Evolutionary conservation across 2,797 vertebrate genomes (phyloP), one percentile per base, ranked within the genome.

Genomic region (Channa striata): DNA sequence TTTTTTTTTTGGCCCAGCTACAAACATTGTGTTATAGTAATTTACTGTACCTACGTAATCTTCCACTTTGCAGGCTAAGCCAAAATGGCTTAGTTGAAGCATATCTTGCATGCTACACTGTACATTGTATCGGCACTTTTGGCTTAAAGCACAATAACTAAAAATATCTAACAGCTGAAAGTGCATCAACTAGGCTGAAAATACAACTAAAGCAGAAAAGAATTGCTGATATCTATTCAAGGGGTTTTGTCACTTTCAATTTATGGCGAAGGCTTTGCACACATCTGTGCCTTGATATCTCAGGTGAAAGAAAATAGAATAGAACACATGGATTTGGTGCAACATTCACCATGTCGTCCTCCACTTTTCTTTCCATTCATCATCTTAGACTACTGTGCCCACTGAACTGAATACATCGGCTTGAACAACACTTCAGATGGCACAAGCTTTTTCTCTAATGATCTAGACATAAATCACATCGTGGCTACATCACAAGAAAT

Each of bases 351-450:
- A 57, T 21, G 80, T 85, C 66, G 40, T 68, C 76, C 86, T 76
- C 49, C 70, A 56, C 91, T 91, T 92, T 87, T 87, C 92, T 89
- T 87, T 91, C 87, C 92, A 90, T 91, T 87, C 76, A 80, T 90
- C 84, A 91, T 87, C 62, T 53, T 19, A 33, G 13, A 56, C 68
- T 57, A 51, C 87, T 81, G 42, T 56, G 83, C 77, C 87, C 80
- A 73, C 21, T 74, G 85, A 85, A 86, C 50, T 81, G 79, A 93
- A 87, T 82, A 82, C 74, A 87, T 59, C 2, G 82, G 82, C 81
- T 86, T 83, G 73, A 89, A 74, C 79, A 75, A 73, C 86, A 89
- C 85, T 85, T 74, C 57, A 72, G 77, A 84, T 74, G 72, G 88
- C 76, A 81, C 80, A n/a, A 85, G 66, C 56, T 67, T 52, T 76